phyloP scores from a whole-genome alignment of 2,797 vertebrate species.

The Anguilla obscura region DNA sequence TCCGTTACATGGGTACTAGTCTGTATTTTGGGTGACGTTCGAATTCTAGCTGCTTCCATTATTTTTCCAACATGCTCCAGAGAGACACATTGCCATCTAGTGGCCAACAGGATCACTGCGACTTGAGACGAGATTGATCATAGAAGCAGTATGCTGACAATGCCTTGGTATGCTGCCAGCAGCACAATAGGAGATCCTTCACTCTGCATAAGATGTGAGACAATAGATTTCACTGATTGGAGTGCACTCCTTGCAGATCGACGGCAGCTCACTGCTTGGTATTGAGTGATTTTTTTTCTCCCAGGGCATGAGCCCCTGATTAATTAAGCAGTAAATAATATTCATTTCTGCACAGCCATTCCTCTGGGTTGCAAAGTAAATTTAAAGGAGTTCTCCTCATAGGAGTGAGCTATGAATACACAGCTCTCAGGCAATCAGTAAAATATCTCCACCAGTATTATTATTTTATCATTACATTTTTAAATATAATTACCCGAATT shows the following conservation, averaged over 20 bases:
- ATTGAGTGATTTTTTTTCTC: conserved; percentile 62
- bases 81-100: conserved; percentile 75
- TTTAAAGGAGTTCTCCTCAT: conserved; percentile 2
- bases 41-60: not conserved
- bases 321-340: conserved; percentile 68
- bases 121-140: conserved; percentile 56
- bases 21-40: not conserved
- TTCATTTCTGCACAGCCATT: conserved; percentile 65
- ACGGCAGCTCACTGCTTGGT: conserved; percentile 59
- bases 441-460: not conserved
- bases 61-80: conserved; percentile 24
- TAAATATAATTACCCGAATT: not conserved
- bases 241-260: conserved; percentile 64
- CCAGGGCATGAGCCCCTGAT: conserved; percentile 56
- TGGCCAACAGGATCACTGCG: conserved; percentile 34
- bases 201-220: conserved; percentile 65
- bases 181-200: conserved; percentile 71
- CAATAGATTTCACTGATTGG: conserved; percentile 74
- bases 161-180: conserved; percentile 68
- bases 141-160: conserved; percentile 65
- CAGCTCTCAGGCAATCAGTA: not conserved
- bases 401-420: not conserved
- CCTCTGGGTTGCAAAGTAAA: conserved; percentile 38
- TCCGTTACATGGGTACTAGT: not conserved
- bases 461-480: not conserved